phyloP scores from a whole-genome alignment of 2,113 vertebrate genomes.

The Ceyx margarethae region DNA sequence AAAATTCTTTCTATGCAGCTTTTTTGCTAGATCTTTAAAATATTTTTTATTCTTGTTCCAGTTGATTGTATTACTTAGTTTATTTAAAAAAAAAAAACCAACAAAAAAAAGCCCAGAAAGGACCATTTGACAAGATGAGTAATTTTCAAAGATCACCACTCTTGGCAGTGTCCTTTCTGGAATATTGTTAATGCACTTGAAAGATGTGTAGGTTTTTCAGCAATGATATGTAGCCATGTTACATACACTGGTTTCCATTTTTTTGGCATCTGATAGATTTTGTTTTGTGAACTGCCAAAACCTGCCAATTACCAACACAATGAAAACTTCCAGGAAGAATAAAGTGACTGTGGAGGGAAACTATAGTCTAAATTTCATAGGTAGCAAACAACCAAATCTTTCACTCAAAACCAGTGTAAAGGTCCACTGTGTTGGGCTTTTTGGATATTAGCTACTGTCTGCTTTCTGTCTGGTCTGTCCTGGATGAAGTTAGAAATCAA shows the following conservation, averaged over 20 bases:
- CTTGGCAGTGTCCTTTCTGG: neutral
- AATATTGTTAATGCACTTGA: neutral
- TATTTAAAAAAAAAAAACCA: neutral
- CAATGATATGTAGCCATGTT: neutral
- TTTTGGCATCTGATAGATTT: constrained; percentile 1
- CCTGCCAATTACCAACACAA: constrained; percentile 20
- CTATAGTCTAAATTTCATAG: neutral
- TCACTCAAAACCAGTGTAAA: neutral
- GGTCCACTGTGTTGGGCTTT: neutral
- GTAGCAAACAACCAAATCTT: neutral
- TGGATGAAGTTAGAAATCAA: neutral
- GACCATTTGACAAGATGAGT: neutral
- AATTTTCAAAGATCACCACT: neutral
- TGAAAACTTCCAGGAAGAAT: neutral
- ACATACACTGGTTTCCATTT: neutral
- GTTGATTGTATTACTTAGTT: constrained; percentile 8
- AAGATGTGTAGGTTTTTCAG: neutral
- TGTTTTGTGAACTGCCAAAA: constrained; percentile 53
- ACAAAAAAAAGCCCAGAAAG: neutral
- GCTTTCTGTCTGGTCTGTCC: neutral
- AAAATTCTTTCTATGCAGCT: constrained; percentile 42
- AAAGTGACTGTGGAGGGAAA: constrained; percentile 15
- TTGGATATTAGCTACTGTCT: neutral
- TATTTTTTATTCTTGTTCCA: constrained; percentile 9
- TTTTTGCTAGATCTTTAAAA: constrained; percentile 9